Percentiles rank a stretch among this genome's conserved stretches.
phyloP scores from a whole-genome alignment of 2,888 invertebrate species.

The Meiosimyza decipiens region DNA sequence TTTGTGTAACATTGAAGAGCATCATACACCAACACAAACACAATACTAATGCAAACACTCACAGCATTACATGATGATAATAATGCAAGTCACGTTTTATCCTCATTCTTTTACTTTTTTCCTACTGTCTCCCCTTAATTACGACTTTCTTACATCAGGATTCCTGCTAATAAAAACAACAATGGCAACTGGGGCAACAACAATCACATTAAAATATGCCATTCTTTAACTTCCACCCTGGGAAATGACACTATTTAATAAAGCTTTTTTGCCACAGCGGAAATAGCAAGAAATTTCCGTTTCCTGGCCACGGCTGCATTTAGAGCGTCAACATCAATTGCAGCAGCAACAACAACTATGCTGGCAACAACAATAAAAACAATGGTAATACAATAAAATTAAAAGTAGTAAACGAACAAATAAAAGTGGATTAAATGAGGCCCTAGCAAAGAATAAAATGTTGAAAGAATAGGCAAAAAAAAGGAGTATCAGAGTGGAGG shows the following conservation, averaged over 20 bases:
- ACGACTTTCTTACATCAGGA: neutral
- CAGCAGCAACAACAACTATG: conserved; percentile 20
- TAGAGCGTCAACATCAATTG: conserved; percentile 4
- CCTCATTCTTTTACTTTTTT: too few relatives aligned
- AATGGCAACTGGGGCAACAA: neutral
- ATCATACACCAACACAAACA: too few relatives aligned
- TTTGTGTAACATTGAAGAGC: too few relatives aligned
- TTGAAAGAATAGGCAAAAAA: neutral
- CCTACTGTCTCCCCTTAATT: neutral
- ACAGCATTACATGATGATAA: too few relatives aligned
- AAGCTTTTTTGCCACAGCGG: conserved; percentile 8
- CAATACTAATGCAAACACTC: too few relatives aligned
- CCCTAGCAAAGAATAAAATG: neutral
- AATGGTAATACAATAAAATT: neutral
- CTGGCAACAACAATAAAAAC: conserved; percentile 11
- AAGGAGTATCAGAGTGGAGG: neutral
- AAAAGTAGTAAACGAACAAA: neutral
- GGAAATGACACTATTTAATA: conserved; percentile 10
- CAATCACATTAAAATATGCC: neutral
- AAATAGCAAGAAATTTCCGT: conserved; percentile 8
- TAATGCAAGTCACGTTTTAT: too few relatives aligned
- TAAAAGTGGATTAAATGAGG: neutral
- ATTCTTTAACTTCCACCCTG: neutral
- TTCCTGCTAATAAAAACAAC: neutral
- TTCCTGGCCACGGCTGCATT: neutral